These are phyloP conservation scores for Paralichthys olivaceus DNA, from an alignment of 2,113 vertebrate species.

Conservation along the genomic window DNA sequence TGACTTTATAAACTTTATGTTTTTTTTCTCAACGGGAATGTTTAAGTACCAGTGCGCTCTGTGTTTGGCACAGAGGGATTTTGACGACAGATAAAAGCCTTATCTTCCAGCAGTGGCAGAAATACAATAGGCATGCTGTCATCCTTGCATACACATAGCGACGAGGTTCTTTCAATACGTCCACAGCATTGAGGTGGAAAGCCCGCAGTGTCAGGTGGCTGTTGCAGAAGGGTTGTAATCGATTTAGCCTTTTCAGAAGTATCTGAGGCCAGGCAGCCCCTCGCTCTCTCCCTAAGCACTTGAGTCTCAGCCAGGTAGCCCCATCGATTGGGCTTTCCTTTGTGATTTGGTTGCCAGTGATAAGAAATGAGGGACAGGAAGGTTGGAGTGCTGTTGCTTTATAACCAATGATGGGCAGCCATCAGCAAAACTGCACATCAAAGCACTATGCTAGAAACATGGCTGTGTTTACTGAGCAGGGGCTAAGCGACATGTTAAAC, in stretches of 20 bases:
- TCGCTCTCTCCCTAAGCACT: conserved; percentile 60
- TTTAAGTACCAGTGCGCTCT: conserved; percentile 69
- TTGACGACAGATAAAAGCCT: conserved; percentile 75
- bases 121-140: conserved; percentile 78
- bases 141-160: conserved; percentile 58
- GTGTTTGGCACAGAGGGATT: conserved; percentile 68
- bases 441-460: conserved; percentile 12
- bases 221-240: conserved; percentile 65
- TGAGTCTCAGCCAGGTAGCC: conserved; percentile 62
- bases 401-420: conserved; percentile 52
- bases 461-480: conserved; percentile 13
- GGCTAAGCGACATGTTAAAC: conserved; percentile 11
- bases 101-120: conserved; percentile 66
- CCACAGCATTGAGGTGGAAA: conserved; percentile 65
- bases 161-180: conserved; percentile 52
- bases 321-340: conserved; percentile 73
- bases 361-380: conserved; percentile 67
- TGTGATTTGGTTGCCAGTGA: conserved; percentile 71
- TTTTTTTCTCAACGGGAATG: conserved; percentile 65
- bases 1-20: conserved; percentile 77
- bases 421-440: conserved; percentile 30
- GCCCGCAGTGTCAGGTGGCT: conserved; percentile 66
- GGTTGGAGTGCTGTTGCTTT: conserved; percentile 44
- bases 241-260: conserved; percentile 58
- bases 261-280: conserved; percentile 50